These are phyloP conservation scores for Phrynocephalus forsythii DNA, from an alignment of 2,797 vertebrate species.

Conservation along the genomic window DNA sequence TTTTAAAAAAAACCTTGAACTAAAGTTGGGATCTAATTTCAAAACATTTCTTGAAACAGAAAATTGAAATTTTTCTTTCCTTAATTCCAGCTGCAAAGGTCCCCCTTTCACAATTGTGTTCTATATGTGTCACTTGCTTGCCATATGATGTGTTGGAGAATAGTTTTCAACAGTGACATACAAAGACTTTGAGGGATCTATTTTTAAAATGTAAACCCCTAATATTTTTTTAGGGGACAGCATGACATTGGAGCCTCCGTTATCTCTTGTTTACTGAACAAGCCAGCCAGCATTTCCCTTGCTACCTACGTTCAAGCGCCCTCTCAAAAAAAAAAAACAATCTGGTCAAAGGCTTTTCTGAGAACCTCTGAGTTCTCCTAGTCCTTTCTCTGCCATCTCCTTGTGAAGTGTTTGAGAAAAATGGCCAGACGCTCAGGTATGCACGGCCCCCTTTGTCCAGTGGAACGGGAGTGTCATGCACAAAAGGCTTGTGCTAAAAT, in stretches of 20 bases:
- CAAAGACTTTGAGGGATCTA: not conserved
- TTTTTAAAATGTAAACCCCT: not conserved
- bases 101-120: not conserved
- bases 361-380: not conserved
- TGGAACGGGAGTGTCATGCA: too few relatives aligned
- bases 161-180: not conserved
- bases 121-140: not conserved
- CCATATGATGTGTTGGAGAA: not conserved
- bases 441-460: too few relatives aligned
- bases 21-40: not conserved
- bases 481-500: too few relatives aligned
- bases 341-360: constrained; percentile 12
- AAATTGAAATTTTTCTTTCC: not conserved
- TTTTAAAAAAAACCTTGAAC: not conserved
- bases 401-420: not conserved
- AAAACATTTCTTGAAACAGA: not conserved
- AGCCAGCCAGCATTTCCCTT: not conserved
- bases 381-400: accelerated
- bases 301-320: not conserved
- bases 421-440: not conserved
- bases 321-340: not conserved
- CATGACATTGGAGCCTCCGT: not conserved
- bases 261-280: not conserved
- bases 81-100: not conserved
- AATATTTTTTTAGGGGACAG: not conserved